Conservation (phyloP, 2,888 invertebrate species). For the Neuroscelio doddi region DNA sequence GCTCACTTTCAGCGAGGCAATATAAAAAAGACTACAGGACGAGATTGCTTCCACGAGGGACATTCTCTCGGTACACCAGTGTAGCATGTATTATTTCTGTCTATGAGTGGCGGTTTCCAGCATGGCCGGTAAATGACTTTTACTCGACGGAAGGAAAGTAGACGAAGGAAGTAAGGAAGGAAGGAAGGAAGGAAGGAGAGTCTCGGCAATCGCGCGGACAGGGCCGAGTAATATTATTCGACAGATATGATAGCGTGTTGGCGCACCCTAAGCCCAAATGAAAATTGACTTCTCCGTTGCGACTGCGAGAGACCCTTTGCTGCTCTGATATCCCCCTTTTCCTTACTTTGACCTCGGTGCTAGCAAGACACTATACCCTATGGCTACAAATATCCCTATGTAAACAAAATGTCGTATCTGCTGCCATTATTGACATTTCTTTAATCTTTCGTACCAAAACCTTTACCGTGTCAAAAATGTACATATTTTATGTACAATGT, state of each 20-base stretch:
- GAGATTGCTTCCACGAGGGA: constrained; percentile 41
- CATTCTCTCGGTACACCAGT: constrained; percentile 35
- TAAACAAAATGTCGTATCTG: no score
- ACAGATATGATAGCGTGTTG: constrained; percentile 61
- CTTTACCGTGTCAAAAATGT: no score
- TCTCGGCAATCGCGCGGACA: constrained; percentile 42
- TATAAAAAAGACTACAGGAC: constrained; percentile 40
- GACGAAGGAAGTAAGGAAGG: constrained; percentile 11
- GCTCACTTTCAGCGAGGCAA: constrained; percentile 31
- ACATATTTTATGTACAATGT: no score
- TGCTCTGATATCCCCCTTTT: constrained; percentile 39
- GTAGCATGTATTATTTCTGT: constrained; percentile 43
- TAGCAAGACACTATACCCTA: no score
- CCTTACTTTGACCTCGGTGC: background rate
- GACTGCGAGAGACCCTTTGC: constrained; percentile 46
- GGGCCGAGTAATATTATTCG: constrained; percentile 55
- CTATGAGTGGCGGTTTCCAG: constrained; percentile 40
- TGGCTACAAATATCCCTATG: no score
- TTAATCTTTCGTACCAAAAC: no score
- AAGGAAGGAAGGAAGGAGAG: no score
- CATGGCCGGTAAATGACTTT: constrained; percentile 42
- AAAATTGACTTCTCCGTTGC: constrained; percentile 60
- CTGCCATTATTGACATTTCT: no score
- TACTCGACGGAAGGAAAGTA: constrained; percentile 28
- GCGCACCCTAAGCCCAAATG: constrained; percentile 62